A percentile compares a stretch with the other conserved stretches of the same genome.
Evolutionary conservation across 2,888 invertebrate species (phyloP).

Genomic region (Mesorhabditis belari): DNA sequence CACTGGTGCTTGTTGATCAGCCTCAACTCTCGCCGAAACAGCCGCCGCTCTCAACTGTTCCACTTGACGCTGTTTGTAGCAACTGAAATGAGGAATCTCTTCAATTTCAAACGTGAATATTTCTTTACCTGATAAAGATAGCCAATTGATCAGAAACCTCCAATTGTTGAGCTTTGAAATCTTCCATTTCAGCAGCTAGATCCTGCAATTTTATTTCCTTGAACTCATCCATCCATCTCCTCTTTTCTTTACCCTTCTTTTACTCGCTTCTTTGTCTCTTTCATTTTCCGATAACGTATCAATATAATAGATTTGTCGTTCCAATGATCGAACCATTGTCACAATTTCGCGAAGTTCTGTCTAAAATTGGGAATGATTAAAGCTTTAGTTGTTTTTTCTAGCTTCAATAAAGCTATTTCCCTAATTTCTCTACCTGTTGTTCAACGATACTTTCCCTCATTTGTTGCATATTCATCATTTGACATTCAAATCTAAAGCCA

Average conservation of each 20-base stretch:
- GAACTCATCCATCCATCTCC: background rate
- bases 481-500: conserved; percentile 17
- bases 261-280: conserved; percentile 3
- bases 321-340: conserved; percentile 74
- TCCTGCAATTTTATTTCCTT: background rate
- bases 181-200: conserved; percentile 43
- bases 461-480: conserved; percentile 14
- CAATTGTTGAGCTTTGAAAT: conserved; percentile 63
- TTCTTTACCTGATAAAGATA: conserved; percentile 75
- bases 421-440: conserved; percentile 9
- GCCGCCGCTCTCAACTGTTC: conserved; percentile 28
- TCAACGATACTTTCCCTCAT: conserved; percentile 15
- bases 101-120: background rate
- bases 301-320: conserved; percentile 57
- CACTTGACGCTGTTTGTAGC: conserved; percentile 56
- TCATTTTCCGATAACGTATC: conserved; percentile 59
- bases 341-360: conserved; percentile 59
- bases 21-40: conserved; percentile 9
- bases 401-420: no score
- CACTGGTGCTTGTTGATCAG: conserved; percentile 15
- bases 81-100: conserved; percentile 29
- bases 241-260: background rate
- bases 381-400: no score
- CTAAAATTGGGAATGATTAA: conserved; percentile 12
- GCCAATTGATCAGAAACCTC: conserved; percentile 85